Evolutionary conservation across 2,888 invertebrate species (phyloP), one percentile per base, ranked within the genome.

Genomic region (Odontocolon sp.): DNA sequence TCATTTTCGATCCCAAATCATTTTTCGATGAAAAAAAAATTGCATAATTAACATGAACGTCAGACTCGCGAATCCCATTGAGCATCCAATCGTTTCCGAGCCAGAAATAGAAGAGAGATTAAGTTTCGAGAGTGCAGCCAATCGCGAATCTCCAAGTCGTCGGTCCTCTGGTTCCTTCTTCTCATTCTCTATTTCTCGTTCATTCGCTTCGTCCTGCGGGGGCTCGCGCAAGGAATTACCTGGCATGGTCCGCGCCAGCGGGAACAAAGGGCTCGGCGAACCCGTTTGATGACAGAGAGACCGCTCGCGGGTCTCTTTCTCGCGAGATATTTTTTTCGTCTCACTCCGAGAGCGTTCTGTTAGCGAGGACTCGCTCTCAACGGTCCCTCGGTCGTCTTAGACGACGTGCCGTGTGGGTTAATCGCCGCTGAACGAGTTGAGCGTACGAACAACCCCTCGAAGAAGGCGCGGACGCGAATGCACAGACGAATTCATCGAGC

Each of bases 201-300:
- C 36, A 28, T 16, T 36, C 54, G 56, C 50, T 36, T 38, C 50
- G 6, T 59, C 9, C 38, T 31, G 45, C 5, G 28, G 36, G 28
- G 64, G 21, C 59, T 57, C 64, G 54, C 47, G 57, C 59, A 54
- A 66, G 59, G 74, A 70, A 75, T 74, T 63, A 66, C 66, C 73
- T 52, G 72, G 40, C 40, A 45, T n/a, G 45, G 63, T 63, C 47
- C 38, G 26, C 52, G 40, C 18, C 33, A 63, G 31, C 54, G 45
- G 28, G 69, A 73, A 67, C 73, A 73, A 77, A 77, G 69, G 72
- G 64, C 73, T 66, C 77, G 77, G 69, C 68, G 73, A 73, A 73
- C 72, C 68, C 77, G 64, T 77, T 77, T 77, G 77, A 77, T 77
- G 76, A 76, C 76, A 76, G 76, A 67, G 70, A 61, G 64, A 66